A percentile compares a stretch with the other conserved stretches of the same genome.
These are phyloP conservation scores for Linnaemya tessellans DNA, from an alignment of 2,888 invertebrate species.

Conservation along the genomic window DNA sequence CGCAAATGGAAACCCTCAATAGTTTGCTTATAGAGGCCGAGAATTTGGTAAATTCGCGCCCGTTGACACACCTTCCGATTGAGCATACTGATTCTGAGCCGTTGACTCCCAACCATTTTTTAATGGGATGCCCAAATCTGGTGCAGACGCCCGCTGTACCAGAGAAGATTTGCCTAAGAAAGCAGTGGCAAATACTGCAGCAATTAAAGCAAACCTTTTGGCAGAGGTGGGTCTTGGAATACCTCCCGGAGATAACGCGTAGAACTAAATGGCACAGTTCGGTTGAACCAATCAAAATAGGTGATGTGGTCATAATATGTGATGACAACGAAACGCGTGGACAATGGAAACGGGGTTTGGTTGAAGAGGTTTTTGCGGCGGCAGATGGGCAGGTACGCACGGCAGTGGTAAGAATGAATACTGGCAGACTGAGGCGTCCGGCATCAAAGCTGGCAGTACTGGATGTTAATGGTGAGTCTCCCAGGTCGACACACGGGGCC, in stretches of 20 bases:
- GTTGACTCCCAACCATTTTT: background rate
- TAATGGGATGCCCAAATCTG: background rate
- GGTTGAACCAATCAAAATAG: background rate
- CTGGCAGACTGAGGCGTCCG: too few species aligned
- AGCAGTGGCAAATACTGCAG: background rate
- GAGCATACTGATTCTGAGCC: background rate
- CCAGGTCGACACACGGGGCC: too few species aligned
- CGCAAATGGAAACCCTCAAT: background rate
- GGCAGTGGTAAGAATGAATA: background rate
- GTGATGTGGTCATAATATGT: too few species aligned
- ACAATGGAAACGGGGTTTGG: background rate
- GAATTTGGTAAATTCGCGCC: conserved; percentile 14
- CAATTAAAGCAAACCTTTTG: conserved; percentile 16
- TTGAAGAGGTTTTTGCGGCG: background rate
- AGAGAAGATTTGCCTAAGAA: background rate
- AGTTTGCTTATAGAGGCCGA: background rate
- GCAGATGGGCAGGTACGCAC: background rate
- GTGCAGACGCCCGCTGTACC: background rate
- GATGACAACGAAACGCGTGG: background rate
- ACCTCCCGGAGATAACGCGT: background rate
- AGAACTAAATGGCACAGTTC: background rate
- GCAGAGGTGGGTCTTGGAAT: background rate
- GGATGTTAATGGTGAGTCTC: too few species aligned
- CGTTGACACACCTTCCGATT: background rate
- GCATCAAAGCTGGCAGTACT: too few species aligned